phyloP scores from a whole-genome alignment of 2,797 vertebrate genomes.

The Lophius americanus region DNA sequence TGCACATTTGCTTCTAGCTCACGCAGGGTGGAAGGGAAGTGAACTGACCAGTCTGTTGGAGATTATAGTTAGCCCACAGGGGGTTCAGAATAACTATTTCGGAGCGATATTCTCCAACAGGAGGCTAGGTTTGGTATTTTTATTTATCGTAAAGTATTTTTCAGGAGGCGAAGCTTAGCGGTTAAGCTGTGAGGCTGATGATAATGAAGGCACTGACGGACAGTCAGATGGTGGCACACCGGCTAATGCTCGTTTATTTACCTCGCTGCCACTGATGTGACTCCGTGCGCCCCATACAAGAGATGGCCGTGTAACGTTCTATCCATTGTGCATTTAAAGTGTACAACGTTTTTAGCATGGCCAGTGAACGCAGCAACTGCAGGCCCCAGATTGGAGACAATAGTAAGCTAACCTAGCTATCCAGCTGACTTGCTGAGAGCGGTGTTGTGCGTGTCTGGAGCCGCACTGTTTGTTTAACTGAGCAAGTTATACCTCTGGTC shows the following conservation, averaged over 20 bases:
- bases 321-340: constrained; percentile 25
- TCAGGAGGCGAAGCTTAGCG: constrained; percentile 52
- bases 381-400: constrained; percentile 74
- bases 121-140: background rate
- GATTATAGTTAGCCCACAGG: constrained; percentile 8
- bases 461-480: constrained; percentile 42
- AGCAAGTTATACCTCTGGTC: constrained; percentile 23
- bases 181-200: constrained; percentile 50
- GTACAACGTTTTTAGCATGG: constrained; percentile 46
- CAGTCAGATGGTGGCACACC: constrained; percentile 47
- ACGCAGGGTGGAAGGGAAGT: constrained; percentile 65
- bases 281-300: constrained; percentile 47
- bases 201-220: constrained; percentile 57
- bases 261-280: constrained; percentile 53
- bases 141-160: constrained; percentile 42
- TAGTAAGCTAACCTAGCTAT: constrained; percentile 69
- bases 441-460: constrained; percentile 45
- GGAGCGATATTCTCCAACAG: constrained; percentile 13
- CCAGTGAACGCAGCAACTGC: constrained; percentile 68
- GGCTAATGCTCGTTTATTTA: constrained; percentile 58
- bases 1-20: constrained; percentile 55
- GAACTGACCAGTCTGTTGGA: constrained; percentile 22
- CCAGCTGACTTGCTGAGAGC: constrained; percentile 55
- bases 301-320: constrained; percentile 47
- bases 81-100: constrained; percentile 13